Percentiles rank a stretch among this genome's conserved stretches.
Conservation (phyloP, 2,888 invertebrate genomes). For the Slavum lentiscoides region DNA sequence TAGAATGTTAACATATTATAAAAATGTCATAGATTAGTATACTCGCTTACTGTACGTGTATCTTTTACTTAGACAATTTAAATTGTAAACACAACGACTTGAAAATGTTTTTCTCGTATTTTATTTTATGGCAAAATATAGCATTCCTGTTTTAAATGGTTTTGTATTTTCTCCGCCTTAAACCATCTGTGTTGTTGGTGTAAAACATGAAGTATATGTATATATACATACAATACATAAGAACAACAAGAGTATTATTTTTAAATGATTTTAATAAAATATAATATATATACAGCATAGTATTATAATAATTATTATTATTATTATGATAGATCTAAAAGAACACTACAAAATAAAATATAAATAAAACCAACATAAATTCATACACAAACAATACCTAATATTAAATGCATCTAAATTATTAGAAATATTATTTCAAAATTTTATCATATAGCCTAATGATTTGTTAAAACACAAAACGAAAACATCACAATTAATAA, state of each 20-base stretch:
- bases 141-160: constrained; percentile 40
- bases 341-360: constrained; percentile 53
- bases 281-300: constrained; percentile 54
- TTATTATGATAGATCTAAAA: constrained; percentile 53
- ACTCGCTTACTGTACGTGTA: constrained; percentile 42
- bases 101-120: constrained; percentile 40
- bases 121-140: constrained; percentile 49
- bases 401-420: constrained; percentile 53
- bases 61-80: constrained; percentile 37
- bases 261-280: constrained; percentile 53
- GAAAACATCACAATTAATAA: constrained; percentile 52
- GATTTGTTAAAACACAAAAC: constrained; percentile 54
- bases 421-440: constrained; percentile 51
- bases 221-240: neutral
- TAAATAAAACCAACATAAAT: constrained; percentile 54
- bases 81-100: constrained; percentile 44
- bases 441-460: constrained; percentile 50
- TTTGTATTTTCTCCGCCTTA: constrained; percentile 4
- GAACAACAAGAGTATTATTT: constrained; percentile 42
- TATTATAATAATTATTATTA: constrained; percentile 53
- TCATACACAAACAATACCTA: constrained; percentile 53
- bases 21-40: constrained; percentile 43
- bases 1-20: constrained; percentile 44
- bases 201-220: neutral
- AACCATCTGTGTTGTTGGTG: neutral